Percentiles rank a stretch among this genome's conserved stretches.
These are phyloP conservation scores for Halictus rubicundus DNA, from an alignment of 1,140 invertebrate species.

Conservation along the genomic window DNA sequence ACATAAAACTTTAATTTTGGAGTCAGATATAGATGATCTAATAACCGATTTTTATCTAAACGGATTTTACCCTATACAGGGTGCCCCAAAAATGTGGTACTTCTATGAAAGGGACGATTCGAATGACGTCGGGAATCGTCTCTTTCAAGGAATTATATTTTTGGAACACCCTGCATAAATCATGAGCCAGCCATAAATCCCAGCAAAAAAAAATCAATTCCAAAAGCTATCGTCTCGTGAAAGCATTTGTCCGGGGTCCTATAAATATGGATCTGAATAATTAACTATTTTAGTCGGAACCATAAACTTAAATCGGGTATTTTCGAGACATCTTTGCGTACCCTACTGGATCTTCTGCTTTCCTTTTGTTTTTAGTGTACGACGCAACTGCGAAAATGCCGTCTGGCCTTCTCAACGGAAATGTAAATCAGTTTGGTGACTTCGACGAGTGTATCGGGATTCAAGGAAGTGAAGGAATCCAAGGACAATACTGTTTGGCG, in stretches of 20 bases:
- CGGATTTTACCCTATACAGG: no score
- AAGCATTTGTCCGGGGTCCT: neutral
- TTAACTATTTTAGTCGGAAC: neutral
- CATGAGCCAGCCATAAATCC: no score
- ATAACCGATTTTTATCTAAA: no score
- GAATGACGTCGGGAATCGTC: no score
- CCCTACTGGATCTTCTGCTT: neutral
- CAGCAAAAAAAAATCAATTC: no score
- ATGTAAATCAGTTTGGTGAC: slow-evolving; percentile 84
- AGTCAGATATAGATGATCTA: no score
- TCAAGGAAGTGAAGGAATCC: slow-evolving; percentile 75
- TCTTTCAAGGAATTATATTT: no score
- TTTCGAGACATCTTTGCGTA: neutral
- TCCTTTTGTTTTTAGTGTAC: slow-evolving; percentile 79
- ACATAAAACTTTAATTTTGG: no score
- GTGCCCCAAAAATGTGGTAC: no score
- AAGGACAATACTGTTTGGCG: slow-evolving; percentile 84
- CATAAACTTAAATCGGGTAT: neutral
- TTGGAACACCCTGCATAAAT: no score
- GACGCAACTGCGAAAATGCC: slow-evolving; percentile 83
- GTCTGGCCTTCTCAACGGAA: slow-evolving; percentile 84
- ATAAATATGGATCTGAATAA: neutral
- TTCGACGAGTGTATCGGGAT: slow-evolving; percentile 83
- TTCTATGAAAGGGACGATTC: no score
- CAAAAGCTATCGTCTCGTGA: neutral